phyloP scores from a whole-genome alignment of 2,797 vertebrate genomes.

The Lagodon rhomboides region DNA sequence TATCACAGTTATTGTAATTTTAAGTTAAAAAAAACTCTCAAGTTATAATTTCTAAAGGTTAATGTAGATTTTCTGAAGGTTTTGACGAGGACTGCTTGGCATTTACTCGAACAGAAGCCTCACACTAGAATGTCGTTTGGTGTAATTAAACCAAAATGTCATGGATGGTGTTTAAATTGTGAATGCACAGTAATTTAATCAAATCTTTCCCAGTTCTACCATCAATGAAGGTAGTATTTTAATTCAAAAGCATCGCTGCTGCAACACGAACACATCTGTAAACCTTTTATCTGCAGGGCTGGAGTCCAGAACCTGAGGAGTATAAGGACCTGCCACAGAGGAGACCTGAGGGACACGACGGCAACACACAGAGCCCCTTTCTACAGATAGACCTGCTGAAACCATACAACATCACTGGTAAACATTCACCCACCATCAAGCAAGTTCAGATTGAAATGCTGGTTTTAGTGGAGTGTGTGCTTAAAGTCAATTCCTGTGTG shows the following conservation, averaged over 20 bases:
- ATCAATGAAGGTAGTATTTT: background rate
- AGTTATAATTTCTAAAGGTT: too few relatives aligned
- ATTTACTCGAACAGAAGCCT: background rate
- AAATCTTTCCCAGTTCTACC: background rate
- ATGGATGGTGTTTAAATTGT: background rate
- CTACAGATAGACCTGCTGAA: conserved; percentile 88
- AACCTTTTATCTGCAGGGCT: conserved; percentile 75
- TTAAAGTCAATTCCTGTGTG: background rate
- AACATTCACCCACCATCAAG: background rate
- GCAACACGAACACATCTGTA: background rate
- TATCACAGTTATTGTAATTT: background rate
- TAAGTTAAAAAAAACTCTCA: too few relatives aligned
- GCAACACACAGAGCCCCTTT: conserved; percentile 71
- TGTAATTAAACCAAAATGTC: background rate
- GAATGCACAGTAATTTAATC: too few relatives aligned
- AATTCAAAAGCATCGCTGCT: background rate
- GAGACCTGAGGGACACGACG: conserved; percentile 70
- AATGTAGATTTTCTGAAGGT: background rate
- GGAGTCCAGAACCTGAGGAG: conserved; percentile 84
- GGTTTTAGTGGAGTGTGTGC: background rate
- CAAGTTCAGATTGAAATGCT: background rate
- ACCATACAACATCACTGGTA: conserved; percentile 90
- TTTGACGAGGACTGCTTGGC: background rate
- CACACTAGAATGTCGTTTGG: background rate
- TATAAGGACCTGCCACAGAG: conserved; percentile 74